Evolutionary conservation across 2,888 invertebrate genomes (phyloP).

Genomic region (Epistrophe grossulariae): DNA sequence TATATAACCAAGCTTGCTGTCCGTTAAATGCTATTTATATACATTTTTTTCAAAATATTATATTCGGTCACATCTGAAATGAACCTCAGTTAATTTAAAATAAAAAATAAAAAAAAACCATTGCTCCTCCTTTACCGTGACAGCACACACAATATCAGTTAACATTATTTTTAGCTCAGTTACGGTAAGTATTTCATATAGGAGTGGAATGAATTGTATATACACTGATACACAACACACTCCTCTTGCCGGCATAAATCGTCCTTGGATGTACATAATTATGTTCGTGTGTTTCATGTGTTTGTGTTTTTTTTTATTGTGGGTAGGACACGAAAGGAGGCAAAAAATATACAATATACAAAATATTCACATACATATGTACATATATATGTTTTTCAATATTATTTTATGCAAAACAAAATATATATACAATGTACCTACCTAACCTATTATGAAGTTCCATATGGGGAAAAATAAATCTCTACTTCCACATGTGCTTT

Average conservation of each 20-base stretch:
- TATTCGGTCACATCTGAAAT: conserved; percentile 29
- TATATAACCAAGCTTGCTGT: neutral
- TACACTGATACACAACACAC: neutral
- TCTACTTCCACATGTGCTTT: conserved; percentile 46
- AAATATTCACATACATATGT: neutral
- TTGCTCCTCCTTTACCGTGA: conserved; percentile 31
- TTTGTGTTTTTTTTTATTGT: conserved; percentile 15
- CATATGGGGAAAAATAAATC: conserved; percentile 67
- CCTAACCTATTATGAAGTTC: conserved; percentile 20
- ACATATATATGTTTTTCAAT: conserved; percentile 39
- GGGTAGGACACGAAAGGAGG: conserved; percentile 26
- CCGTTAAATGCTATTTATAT: conserved; percentile 11
- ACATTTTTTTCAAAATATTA: neutral
- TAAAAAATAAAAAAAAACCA: conserved; percentile 22
- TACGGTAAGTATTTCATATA: conserved; percentile 44
- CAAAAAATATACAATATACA: neutral
- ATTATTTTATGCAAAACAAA: conserved; percentile 74
- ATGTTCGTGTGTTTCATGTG: conserved; percentile 35
- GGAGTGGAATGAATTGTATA: conserved; percentile 28
- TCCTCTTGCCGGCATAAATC: conserved; percentile 54
- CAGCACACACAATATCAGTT: conserved; percentile 52
- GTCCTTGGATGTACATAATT: conserved; percentile 60
- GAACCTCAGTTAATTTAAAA: conserved; percentile 47
- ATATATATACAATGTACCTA: neutral
- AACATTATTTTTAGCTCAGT: conserved; percentile 58